Evolutionary conservation across 2,113 vertebrate genomes (phyloP).

Genomic region (Oreotrochilus melanogaster): DNA sequence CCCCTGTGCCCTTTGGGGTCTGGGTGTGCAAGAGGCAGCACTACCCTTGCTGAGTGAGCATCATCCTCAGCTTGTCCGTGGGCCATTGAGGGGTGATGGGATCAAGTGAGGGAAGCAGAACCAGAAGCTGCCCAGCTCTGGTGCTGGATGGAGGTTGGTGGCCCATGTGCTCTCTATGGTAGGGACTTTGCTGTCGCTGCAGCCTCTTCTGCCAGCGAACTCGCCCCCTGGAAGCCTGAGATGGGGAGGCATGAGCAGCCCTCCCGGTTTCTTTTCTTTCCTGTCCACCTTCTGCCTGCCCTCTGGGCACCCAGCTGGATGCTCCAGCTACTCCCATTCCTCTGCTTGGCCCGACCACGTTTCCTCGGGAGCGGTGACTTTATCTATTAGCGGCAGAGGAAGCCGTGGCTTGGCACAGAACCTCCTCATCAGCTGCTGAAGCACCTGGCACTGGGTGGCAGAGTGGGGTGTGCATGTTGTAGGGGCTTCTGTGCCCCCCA

Average conservation of each 20-base stretch:
- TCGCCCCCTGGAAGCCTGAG: not conserved
- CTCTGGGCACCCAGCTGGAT: not conserved
- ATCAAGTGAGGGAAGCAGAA: not conserved
- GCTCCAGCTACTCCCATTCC: not conserved
- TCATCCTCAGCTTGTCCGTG: not conserved
- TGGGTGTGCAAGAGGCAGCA: rapidly evolving
- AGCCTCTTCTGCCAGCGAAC: not conserved
- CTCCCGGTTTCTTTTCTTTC: not conserved
- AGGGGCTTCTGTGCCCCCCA: not conserved
- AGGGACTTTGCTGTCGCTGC: not conserved
- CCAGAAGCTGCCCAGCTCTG: not conserved
- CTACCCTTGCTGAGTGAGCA: not conserved
- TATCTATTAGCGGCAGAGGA: not conserved
- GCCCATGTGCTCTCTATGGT: not conserved
- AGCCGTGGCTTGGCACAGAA: slow-evolving; percentile 11
- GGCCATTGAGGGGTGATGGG: not conserved
- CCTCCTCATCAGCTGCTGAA: not conserved
- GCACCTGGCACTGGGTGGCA: not conserved
- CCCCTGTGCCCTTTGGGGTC: rapidly evolving
- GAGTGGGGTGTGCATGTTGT: rapidly evolving
- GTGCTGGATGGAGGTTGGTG: not conserved
- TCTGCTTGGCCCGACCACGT: rapidly evolving
- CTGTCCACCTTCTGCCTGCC: not conserved
- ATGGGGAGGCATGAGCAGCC: not conserved
- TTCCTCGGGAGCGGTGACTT: not conserved